Percentiles rank a stretch among this genome's conserved stretches.
Conservation (phyloP, 2,113 vertebrate genomes). For the Acanthochromis polyacanthus region DNA sequence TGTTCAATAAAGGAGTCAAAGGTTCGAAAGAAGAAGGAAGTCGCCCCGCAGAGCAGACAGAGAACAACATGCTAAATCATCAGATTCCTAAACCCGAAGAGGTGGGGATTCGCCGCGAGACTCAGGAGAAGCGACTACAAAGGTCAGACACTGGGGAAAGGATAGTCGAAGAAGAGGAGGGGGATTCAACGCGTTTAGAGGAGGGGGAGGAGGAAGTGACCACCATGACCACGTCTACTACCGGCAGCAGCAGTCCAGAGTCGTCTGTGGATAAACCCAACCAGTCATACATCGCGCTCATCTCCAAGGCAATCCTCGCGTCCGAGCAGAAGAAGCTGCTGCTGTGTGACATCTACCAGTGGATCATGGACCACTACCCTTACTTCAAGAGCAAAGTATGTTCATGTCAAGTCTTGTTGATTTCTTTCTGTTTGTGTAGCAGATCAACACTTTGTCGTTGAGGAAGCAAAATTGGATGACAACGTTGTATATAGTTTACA, state of each 20-base stretch:
- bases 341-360: conserved; percentile 91
- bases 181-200: conserved; percentile 48
- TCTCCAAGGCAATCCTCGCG: conserved; percentile 88
- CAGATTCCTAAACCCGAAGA: conserved; percentile 55
- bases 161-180: conserved; percentile 58
- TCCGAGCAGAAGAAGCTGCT: conserved; percentile 88
- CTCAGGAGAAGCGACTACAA: conserved; percentile 33
- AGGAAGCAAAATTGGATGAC: neutral
- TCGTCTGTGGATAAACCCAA: conserved; percentile 82
- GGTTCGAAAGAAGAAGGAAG: conserved; percentile 61
- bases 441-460: neutral
- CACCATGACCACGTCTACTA: conserved; percentile 50
- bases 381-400: conserved; percentile 91
- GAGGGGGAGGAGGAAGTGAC: conserved; percentile 67
- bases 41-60: conserved; percentile 43
- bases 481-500: neutral
- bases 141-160: conserved; percentile 17
- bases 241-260: conserved; percentile 3
- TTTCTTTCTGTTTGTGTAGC: neutral
- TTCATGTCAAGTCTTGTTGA: neutral
- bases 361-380: conserved; percentile 90
- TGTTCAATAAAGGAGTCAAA: conserved; percentile 81
- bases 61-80: conserved; percentile 45
- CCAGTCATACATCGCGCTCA: conserved; percentile 89
- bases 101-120: conserved; percentile 50